These are phyloP conservation scores for Episyrphus balteatus DNA, from an alignment of 1,140 invertebrate genomes.

Conservation along the genomic window DNA sequence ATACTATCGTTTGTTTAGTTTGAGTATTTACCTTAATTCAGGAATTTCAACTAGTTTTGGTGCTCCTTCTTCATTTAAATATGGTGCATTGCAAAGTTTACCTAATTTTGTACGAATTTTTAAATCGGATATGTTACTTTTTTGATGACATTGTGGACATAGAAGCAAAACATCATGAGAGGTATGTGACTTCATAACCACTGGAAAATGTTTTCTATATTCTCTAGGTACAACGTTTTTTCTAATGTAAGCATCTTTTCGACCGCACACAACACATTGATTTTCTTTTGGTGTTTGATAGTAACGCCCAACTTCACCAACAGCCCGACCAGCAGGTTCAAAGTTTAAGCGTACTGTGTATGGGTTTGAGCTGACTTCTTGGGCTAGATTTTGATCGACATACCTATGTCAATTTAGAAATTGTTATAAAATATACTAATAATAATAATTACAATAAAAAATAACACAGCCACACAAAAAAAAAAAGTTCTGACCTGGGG, in stretches of 20 bases:
- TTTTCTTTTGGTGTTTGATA: conserved; percentile 67
- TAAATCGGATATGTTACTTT: conserved; percentile 57
- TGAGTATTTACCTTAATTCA: conserved; percentile 15
- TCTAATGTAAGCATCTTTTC: conserved; percentile 54
- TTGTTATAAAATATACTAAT: conserved; percentile 5
- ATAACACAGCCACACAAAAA: too few species aligned
- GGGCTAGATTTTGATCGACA: conserved; percentile 53
- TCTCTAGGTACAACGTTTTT: conserved; percentile 77
- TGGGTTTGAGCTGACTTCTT: conserved; percentile 53
- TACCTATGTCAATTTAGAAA: conserved; percentile 43
- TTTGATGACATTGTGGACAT: conserved; percentile 61
- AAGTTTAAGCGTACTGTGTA: conserved; percentile 66
- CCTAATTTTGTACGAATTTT: conserved; percentile 50
- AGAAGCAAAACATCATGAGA: conserved; percentile 73
- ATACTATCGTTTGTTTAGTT: background rate
- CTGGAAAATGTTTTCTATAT: conserved; percentile 72
- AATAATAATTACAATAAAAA: conserved; percentile 2
- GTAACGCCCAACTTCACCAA: conserved; percentile 56
- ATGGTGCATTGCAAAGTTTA: conserved; percentile 51
- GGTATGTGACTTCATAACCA: conserved; percentile 68
- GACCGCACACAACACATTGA: conserved; percentile 75
- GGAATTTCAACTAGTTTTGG: conserved; percentile 31
- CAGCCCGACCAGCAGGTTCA: conserved; percentile 64
- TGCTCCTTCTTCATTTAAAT: conserved; percentile 20
- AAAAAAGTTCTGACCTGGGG: too few species aligned